Evolutionary conservation across 2,888 invertebrate species (phyloP), one percentile per base, ranked within the genome.

Genomic region (Sinhomidia bicolor): DNA sequence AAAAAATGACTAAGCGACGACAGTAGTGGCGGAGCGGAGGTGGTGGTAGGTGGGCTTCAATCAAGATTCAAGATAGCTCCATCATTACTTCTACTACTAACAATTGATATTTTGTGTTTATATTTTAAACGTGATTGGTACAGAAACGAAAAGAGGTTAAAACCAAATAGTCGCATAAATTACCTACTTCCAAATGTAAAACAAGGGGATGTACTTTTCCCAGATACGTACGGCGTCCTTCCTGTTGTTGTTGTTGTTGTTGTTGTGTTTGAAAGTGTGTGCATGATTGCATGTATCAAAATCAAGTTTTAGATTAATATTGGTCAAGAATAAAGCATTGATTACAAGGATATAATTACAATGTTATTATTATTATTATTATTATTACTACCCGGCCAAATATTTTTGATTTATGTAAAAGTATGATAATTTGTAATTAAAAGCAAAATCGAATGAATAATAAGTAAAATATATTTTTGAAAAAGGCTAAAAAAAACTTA

Each of bases 121-220:
- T 57, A 36, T 57, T 36, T 32, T 9, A 32, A 54, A 12, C 9
- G 5, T 79, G 32, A 79, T 47, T 17, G 5, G 54, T 78, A 62
- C 4, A 44, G 44, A 71, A 36, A 71, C 36, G 17, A 17, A n/a
- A 68, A 36, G 36, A 41, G n/a, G 57, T 32, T 36, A 7, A 81
- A 81, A 81, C 81, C 32, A 68, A n/a, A 51, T 36, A 82, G 62
- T 82, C 79, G 47, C 83, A 85, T 80, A 57, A 32, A 80, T 91
- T 92, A 92, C 92, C 92, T 90, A 90, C 89, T 90, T 85, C 92
- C 92, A 91, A 92, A 92, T 83, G 91, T 90, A 88, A 92, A 92
- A 89, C 92, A 91, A 54, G 92, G 91, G 17, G 92, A 92, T 41
- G 92, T 90, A 68, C 92, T 91, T 90, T 92, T 92, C 71, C 91